phyloP scores from a whole-genome alignment of 2,113 vertebrate genomes.

The Pelvicachromis taeniatus region DNA sequence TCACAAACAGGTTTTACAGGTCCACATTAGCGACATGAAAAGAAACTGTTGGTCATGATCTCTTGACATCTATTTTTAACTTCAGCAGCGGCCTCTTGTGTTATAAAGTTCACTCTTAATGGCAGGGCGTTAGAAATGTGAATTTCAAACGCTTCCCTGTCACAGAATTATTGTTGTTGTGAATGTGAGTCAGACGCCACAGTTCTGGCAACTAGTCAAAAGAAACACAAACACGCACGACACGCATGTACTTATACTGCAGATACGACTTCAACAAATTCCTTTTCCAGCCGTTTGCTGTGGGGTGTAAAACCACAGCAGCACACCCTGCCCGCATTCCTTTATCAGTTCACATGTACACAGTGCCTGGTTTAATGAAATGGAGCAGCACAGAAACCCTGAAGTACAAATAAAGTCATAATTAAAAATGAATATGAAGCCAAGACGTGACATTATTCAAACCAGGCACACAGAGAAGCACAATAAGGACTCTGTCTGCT shows the following conservation, averaged over 20 bases:
- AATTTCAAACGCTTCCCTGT: background rate
- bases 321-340: background rate
- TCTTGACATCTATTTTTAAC: background rate
- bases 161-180: background rate
- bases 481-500: conserved; percentile 37
- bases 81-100: background rate
- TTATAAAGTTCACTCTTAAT: background rate
- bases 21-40: background rate
- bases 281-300: background rate
- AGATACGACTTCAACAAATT: background rate
- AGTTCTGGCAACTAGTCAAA: background rate
- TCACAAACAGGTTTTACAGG: background rate
- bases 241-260: background rate
- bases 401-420: background rate
- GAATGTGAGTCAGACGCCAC: background rate
- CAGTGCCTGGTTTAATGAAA: background rate
- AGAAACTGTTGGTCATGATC: background rate
- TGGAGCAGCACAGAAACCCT: background rate
- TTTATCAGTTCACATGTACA: background rate
- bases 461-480: conserved; percentile 1
- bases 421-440: background rate
- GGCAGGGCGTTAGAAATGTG: background rate
- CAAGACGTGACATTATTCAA: conserved; percentile 13
- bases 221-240: background rate
- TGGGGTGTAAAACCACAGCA: background rate